Conservation (phyloP, 2,113 vertebrate genomes). For the Myrmophylax atrothorax region DNA sequence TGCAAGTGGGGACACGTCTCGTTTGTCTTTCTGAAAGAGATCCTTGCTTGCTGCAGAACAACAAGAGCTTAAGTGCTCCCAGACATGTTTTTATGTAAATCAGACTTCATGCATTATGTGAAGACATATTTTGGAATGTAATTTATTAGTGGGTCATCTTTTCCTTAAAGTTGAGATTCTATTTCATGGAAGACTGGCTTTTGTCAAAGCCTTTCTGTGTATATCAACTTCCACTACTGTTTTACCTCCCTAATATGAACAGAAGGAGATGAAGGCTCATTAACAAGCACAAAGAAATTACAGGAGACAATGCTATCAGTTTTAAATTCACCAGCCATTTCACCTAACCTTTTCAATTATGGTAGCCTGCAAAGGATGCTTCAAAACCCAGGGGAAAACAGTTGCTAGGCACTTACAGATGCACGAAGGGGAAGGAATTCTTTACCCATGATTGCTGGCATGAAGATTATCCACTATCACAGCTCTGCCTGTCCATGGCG, state of each 20-base stretch:
- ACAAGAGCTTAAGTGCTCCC: neutral
- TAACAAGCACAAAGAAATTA: conserved; percentile 52
- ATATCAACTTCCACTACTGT: conserved; percentile 28
- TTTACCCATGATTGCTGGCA: rapidly evolving
- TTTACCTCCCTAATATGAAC: neutral
- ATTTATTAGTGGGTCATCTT: conserved; percentile 40
- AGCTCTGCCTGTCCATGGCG: neutral
- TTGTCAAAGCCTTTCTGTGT: conserved; percentile 26
- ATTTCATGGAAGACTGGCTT: conserved; percentile 56
- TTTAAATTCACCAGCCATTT: conserved; percentile 18
- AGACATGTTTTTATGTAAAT: conserved; percentile 41
- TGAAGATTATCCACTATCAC: neutral
- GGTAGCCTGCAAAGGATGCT: neutral
- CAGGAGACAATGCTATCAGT: conserved; percentile 6
- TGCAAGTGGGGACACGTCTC: neutral
- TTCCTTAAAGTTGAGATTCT: conserved; percentile 8
- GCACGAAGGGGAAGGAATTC: neutral
- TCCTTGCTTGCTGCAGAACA: neutral
- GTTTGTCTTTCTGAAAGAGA: neutral
- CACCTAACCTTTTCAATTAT: neutral
- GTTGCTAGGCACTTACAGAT: neutral
- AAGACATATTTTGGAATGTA: conserved; percentile 38
- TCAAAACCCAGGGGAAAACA: neutral
- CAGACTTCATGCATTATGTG: neutral
- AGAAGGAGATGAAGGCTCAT: conserved; percentile 36